phyloP scores from a whole-genome alignment of 2,797 vertebrate species.

The Nannoperca australis region DNA sequence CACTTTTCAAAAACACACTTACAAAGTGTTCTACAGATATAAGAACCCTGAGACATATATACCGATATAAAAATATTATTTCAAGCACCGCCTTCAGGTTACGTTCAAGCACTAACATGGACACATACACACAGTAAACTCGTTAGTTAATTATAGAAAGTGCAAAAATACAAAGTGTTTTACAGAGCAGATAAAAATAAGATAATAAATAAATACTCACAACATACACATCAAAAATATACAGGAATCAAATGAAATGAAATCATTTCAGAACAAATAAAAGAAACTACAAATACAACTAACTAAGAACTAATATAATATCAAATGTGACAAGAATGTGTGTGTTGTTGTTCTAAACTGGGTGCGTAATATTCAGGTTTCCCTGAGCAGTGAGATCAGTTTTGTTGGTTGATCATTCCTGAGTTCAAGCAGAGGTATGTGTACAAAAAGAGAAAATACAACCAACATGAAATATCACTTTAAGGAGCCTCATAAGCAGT shows the following conservation, averaged over 20 bases:
- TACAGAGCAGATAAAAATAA: neutral
- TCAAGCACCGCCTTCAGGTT: neutral
- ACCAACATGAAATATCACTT: conserved; percentile 54
- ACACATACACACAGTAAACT: neutral
- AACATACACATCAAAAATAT: neutral
- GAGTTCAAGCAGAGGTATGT: conserved; percentile 32
- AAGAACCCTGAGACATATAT: neutral
- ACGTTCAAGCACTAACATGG: neutral
- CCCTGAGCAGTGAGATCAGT: neutral
- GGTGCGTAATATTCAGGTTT: neutral
- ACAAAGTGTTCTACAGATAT: neutral
- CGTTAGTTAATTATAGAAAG: neutral
- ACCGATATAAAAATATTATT: neutral
- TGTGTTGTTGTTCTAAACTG: conserved; percentile 11
- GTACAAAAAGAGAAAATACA: conserved; percentile 30
- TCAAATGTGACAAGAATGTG: neutral
- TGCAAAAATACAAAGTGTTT: neutral
- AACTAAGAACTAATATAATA: neutral
- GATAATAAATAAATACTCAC: neutral
- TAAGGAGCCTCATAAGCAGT: conserved; percentile 56
- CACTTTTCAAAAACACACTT: neutral
- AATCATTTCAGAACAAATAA: neutral
- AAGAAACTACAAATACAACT: neutral
- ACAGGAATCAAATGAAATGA: neutral
- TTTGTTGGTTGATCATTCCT: conserved; percentile 19